Evolutionary conservation across 53 echinoderm and acorn worm genomes (phyloP).

Genomic region (Hippasteria phrygiana): DNA sequence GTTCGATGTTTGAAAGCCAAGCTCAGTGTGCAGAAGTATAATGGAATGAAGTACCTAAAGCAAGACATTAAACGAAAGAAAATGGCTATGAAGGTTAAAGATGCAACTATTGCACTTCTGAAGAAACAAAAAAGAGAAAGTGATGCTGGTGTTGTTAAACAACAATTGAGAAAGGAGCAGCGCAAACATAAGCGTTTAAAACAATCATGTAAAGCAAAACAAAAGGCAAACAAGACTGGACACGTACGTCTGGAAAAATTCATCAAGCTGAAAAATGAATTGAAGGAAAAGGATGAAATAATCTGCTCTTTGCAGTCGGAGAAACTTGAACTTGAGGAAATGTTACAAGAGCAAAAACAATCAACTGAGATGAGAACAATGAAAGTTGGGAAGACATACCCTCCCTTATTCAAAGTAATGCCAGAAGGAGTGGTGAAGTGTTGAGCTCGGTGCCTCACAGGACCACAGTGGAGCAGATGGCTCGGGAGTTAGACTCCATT

Average conservation of each 20-base stretch:
- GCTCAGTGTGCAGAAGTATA: slow-evolving; percentile 8
- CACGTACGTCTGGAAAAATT: background rate
- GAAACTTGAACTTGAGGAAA: background rate
- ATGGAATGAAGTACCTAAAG: slow-evolving; percentile 29
- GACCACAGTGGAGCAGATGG: slow-evolving; percentile 66
- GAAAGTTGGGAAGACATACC: background rate
- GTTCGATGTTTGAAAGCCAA: slow-evolving; percentile 13
- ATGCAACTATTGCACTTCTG: slow-evolving; percentile 13
- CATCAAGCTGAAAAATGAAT: slow-evolving; percentile 4
- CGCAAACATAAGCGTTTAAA: slow-evolving; percentile 30
- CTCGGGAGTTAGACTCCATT: slow-evolving; percentile 10
- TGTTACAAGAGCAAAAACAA: background rate
- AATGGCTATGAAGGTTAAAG: slow-evolving; percentile 24
- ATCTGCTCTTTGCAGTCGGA: background rate
- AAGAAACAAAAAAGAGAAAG: slow-evolving; percentile 7
- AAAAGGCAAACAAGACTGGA: background rate
- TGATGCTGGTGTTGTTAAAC: background rate
- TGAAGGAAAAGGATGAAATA: slow-evolving; percentile 28
- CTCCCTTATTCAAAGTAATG: slow-evolving; percentile 18
- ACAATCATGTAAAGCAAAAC: slow-evolving; percentile 1
- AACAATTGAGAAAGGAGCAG: background rate
- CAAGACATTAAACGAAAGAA: slow-evolving; percentile 39
- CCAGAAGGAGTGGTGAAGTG: background rate
- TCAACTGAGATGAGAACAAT: background rate
- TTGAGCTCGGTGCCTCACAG: slow-evolving; percentile 48